Evolutionary conservation across 2,797 vertebrate species (phyloP), one percentile per base, ranked within the genome.

Genomic region (Furcifer pardalis): DNA sequence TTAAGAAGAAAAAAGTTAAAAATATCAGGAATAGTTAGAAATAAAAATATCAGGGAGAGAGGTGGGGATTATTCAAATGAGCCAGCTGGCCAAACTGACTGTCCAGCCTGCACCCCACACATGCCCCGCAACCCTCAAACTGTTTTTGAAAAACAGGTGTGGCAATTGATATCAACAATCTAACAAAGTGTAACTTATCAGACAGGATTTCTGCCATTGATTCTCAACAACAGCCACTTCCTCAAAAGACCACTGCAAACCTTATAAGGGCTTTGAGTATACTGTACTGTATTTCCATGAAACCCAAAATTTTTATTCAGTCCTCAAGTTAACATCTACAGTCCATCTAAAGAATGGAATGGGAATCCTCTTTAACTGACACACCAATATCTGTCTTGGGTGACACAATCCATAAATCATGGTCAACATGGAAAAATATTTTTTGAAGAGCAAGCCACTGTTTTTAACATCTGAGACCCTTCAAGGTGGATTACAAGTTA

Each of bases 381-480:
- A 30, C 59, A 71, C 42, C 15, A 93, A 92, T 82, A 27, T 77
- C 88, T 79, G 56, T 87, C 84, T 63, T 94, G 88, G 90, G 90
- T 84, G 76, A 86, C 91, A 74, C 82, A 86, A 78, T 82, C 85
- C 84, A 89, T 89, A 77, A 90, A 86, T 94, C 89, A 88, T 27
- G 81, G 77, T 80, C 87, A 80, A 92, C 86, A 91, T 59, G 87
- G 91, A 90, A 90, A 87, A 93, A 86, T 86, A 89, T 84, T 87
- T 86, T 89, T 8, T 13, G 2, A 30, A 74, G 80, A 59, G 32
- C 46, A 72, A 86, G 81, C 91, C 30, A 32, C 68, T 78, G 84
- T 78, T 49, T 84, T 23, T 74, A 88, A 77, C 23, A 60, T 40
- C 79, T 46, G 10, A 88, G 86, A 76, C 82, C 79, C 79, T 83